Conservation (phyloP, 2,797 vertebrate species). For the Gila robusta region DNA sequence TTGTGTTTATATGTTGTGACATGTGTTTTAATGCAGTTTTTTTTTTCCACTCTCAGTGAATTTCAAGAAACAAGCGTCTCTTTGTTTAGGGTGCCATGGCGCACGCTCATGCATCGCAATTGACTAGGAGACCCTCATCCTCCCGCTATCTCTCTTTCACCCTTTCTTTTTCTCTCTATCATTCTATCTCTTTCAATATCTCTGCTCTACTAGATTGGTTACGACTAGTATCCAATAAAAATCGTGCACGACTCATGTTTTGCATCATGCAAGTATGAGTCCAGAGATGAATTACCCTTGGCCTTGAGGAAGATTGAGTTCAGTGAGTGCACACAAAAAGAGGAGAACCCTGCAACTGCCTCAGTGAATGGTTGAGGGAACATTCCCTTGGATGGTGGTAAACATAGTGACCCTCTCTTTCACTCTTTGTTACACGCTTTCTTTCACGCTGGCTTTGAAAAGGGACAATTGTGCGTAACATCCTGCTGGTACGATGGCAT, state of each 20-base stretch:
- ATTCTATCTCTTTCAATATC: neutral
- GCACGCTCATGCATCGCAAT: conserved; percentile 15
- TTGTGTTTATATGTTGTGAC: conserved; percentile 37
- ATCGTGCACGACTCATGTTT: neutral
- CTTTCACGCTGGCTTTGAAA: conserved; percentile 46
- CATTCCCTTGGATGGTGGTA: conserved; percentile 46
- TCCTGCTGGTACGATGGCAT: conserved; percentile 53
- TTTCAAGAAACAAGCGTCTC: conserved; percentile 52
- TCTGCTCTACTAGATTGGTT: neutral
- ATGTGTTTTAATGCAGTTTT: conserved; percentile 43
- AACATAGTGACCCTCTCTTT: conserved; percentile 39
- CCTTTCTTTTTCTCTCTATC: neutral
- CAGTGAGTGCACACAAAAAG: neutral
- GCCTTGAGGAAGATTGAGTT: neutral
- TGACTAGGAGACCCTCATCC: conserved; percentile 20
- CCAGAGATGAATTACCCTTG: neutral
- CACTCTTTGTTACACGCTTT: conserved; percentile 44
- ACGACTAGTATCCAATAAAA: neutral
- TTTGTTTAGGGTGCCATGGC: conserved; percentile 59
- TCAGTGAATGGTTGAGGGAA: conserved; percentile 44
- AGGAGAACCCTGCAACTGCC: conserved; percentile 31
- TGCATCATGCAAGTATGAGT: neutral
- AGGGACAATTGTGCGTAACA: conserved; percentile 46
- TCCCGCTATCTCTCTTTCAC: conserved; percentile 11
- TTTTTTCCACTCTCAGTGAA: conserved; percentile 15